phyloP scores from a whole-genome alignment of 2,113 vertebrate genomes.

The Zonotrichia leucophrys region DNA sequence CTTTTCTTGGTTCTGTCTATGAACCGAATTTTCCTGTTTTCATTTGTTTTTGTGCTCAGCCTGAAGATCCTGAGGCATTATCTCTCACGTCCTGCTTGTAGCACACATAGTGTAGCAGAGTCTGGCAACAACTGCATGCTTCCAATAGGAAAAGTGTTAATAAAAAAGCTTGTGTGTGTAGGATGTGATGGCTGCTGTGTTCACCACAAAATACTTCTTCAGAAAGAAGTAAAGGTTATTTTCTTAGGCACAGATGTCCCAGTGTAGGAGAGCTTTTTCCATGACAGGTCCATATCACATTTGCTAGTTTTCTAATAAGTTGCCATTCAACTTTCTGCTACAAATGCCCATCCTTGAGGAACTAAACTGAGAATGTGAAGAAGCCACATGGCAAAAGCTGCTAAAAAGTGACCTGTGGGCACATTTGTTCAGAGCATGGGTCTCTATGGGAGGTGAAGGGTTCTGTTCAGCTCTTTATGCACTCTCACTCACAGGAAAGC shows the following conservation, averaged over 20 bases:
- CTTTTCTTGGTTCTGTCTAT: background rate
- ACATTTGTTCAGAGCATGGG: rapidly evolving
- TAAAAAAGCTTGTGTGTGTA: background rate
- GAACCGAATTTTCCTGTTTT: background rate
- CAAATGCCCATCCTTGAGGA: background rate
- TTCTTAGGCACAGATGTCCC: background rate
- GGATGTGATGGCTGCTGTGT: background rate
- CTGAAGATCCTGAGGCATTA: background rate
- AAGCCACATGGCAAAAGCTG: background rate
- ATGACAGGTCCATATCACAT: background rate
- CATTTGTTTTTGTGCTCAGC: background rate
- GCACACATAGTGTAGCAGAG: background rate
- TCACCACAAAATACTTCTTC: background rate
- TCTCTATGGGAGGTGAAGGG: background rate
- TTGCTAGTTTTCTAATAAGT: background rate
- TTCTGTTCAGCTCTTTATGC: background rate
- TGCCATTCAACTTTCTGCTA: background rate
- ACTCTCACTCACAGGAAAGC: background rate
- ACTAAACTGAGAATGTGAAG: background rate
- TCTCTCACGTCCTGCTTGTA: background rate
- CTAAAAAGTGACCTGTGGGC: background rate
- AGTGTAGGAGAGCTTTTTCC: background rate
- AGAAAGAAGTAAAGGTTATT: background rate
- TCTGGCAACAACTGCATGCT: background rate
- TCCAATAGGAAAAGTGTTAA: background rate